Evolutionary conservation across 2,113 vertebrate genomes (phyloP), one percentile per base, ranked within the genome.

Genomic region (Dipodomys merriami): DNA sequence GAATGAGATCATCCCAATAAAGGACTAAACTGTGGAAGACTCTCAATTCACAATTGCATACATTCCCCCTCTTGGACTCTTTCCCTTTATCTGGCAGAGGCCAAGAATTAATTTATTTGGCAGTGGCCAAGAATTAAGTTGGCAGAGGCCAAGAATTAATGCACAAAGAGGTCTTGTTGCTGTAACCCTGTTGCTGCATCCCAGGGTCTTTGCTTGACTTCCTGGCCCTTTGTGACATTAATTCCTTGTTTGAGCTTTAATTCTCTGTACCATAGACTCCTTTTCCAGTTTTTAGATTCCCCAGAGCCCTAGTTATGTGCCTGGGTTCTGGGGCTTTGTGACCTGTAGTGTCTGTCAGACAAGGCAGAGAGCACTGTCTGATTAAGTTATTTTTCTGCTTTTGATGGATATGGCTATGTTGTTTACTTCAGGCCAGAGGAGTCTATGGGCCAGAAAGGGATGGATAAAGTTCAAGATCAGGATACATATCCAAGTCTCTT

Each of bases 231-330:
- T 44, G 15, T 90, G 78, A 72, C 44, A 46, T 18, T 53, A 22
- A 85, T 78, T 93, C 60, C 86, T 94, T 85, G 35, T 82, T 60
- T 73, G 60, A 93, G 76, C 35, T 88, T 83, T 67, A 72, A 82
- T 86, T 93, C 19, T 30, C 57, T 29, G n/a, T 5, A 39, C 16
- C 33, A 12, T 7, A 67, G 30, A 65, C 53, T 88, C 49, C 64
- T 67, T 76, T 73, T n/a, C 68, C 68, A 7, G 49, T 25, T 60
- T 74, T 39, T 57, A n/a, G 27, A 49, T 27, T 86, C 78, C 44
- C 23, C 71, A 3, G 78, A 82, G 49, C 30, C 57, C 46, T 88
- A 69, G 7, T 76, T 77, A n/a, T 64, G 49, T 65, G 86, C 35
- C 15, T 39, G 46, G 60, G 57, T 93, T 71, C 30, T 83, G 27